Evolutionary conservation across 2,113 vertebrate genomes (phyloP).

Genomic region (Octodon degus): DNA sequence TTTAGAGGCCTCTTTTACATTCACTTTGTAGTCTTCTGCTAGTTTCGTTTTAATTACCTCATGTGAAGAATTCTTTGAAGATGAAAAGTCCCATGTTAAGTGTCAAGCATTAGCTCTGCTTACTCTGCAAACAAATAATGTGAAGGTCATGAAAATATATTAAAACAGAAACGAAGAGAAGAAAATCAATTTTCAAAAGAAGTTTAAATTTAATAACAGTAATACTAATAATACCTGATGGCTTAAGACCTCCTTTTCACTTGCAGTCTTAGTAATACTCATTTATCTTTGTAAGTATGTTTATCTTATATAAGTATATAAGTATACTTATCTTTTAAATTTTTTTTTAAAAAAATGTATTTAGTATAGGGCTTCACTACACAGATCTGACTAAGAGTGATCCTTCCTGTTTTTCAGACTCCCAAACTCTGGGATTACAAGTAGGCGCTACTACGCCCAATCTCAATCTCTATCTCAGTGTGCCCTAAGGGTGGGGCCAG

Average conservation of each 20-base stretch:
- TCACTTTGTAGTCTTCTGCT: conserved; percentile 45
- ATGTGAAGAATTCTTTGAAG: conserved; percentile 69
- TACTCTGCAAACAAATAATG: conserved; percentile 58
- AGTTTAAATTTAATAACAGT: conserved; percentile 44
- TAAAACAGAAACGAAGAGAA: conserved; percentile 49
- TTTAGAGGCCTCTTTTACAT: neutral
- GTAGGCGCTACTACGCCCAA: too few relatives aligned
- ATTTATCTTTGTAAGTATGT: neutral
- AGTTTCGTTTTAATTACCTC: conserved; percentile 65
- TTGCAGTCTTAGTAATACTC: conserved; percentile 31
- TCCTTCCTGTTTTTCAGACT: too few relatives aligned
- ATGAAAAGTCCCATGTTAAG: conserved; percentile 45
- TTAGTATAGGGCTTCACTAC: too few relatives aligned
- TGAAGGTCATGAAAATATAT: conserved; percentile 65
- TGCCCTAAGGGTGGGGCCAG: too few relatives aligned
- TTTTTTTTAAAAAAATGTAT: too few relatives aligned
- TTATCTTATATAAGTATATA: too few relatives aligned
- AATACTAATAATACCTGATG: neutral
- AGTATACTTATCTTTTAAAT: neutral
- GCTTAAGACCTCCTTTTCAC: conserved; percentile 29
- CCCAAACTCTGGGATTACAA: too few relatives aligned
- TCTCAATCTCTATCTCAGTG: too few relatives aligned
- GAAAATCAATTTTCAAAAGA: conserved; percentile 63
- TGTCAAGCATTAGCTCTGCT: conserved; percentile 42
- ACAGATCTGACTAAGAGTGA: too few relatives aligned